Base-by-base conservation (phyloP, 2,888 invertebrate species). In the Dryadula phaetusa region DNA sequence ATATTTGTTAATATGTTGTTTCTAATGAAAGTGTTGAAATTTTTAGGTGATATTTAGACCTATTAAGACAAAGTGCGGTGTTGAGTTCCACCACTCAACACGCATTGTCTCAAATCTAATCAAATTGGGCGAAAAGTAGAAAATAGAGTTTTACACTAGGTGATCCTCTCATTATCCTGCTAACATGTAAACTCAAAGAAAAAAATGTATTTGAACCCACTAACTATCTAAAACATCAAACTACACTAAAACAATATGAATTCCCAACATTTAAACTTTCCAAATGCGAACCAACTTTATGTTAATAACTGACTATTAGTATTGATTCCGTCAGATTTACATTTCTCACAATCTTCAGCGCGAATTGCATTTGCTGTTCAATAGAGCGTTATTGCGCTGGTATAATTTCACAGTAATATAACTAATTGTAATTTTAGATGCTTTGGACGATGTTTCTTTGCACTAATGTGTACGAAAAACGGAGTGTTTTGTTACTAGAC, bases 361-460 rank as follows among this genome's bases (percentile, higher is more conserved):
- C 34, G 46, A 44, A 61, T 53, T 34, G 66, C 52, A 58, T 67
- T 67, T 63, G 42, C 52, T 64, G 42, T 46, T 63, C 67, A 67
- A 67, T 63, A 42, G 63, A 37, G 47, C 49, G 49, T 67, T 62
- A 67, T 63, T 42, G 63, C 47, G 22, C 25, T 37, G 46, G 64
- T 56, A 64, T 64, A 64, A 64, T 56, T 47, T 64, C 54, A 46
- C 40, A 44, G 20, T 53, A 37, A 14, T 53, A 28, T 37, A 20
- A 1, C 10, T 56, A 14, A 22, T 6, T n/a, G 25, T 53, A 25
- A 4, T 42, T 22, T 22, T 8, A 8, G 1, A 40, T 40, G 8
- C 0, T 20, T 22, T n/a, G 8, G 14, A 16, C 12, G 12, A 34
- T 20, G 2, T 28, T 28, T 28, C n/a, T 28, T 47, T 12, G 12